These are phyloP conservation scores for Pegea sp. DNA, from an alignment of 23 tunicate species.

Conservation along the genomic window DNA sequence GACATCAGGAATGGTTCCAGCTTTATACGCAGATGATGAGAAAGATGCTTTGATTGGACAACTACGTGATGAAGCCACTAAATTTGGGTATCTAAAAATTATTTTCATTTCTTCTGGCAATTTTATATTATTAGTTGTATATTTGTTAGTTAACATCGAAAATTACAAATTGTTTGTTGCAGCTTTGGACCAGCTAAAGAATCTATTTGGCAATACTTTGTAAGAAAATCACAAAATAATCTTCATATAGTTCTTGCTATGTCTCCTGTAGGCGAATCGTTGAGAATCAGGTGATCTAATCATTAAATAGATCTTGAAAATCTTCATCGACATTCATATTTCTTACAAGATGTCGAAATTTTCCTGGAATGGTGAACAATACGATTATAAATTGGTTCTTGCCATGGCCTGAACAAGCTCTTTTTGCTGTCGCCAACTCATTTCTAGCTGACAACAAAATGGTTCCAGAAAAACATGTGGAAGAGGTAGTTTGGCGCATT, in stretches of 20 bases:
- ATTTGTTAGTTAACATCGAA: not conserved
- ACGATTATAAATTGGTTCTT: conserved; percentile 96
- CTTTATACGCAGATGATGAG: conserved; percentile 92
- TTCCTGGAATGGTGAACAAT: conserved; percentile 99
- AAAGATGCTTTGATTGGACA: conserved; percentile 91
- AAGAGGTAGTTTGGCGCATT: conserved; percentile 17
- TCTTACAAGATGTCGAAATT: conserved; percentile 99
- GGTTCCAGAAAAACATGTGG: conserved; percentile 89
- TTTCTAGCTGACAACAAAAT: conserved; percentile 89
- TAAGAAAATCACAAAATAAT: conserved; percentile 79
- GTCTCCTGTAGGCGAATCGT: conserved; percentile 93
- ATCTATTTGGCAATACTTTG: conserved; percentile 94
- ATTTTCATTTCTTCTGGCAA: not conserved
- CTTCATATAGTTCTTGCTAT: conserved; percentile 93
- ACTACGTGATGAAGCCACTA: conserved; percentile 86
- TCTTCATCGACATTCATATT: not conserved
- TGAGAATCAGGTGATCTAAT: conserved; percentile 49
- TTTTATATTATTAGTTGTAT: not conserved
- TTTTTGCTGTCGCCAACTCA: conserved; percentile 92
- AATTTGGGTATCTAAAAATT: conserved; percentile 58
- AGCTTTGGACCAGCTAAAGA: conserved; percentile 98
- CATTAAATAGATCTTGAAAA: not conserved
- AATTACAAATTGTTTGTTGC: not conserved
- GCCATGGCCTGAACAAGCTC: conserved; percentile 99
- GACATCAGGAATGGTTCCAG: conserved; percentile 99